Evolutionary conservation across 1,140 invertebrate genomes (phyloP).

Genomic region (Glossosoma conforme): DNA sequence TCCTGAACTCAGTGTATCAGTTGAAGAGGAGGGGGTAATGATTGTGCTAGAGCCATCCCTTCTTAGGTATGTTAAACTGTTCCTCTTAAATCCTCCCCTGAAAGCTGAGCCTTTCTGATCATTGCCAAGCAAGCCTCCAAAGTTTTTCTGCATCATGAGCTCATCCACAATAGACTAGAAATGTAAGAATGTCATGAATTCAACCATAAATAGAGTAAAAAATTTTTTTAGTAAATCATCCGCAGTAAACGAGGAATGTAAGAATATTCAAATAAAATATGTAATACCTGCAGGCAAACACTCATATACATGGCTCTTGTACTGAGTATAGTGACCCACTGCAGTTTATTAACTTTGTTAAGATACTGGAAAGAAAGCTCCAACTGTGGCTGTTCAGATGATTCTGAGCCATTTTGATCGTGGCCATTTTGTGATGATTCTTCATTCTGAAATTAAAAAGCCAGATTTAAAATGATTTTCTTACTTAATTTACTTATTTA

Average conservation of each 20-base stretch:
- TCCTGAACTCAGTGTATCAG: slow-evolving; percentile 45
- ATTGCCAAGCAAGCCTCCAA: slow-evolving; percentile 43
- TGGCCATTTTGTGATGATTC: slow-evolving; percentile 26
- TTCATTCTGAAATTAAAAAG: slow-evolving; percentile 28
- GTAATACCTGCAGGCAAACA: slow-evolving; percentile 73
- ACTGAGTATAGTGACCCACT: slow-evolving; percentile 88
- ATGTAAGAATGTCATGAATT: slow-evolving; percentile 4
- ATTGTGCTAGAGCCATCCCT: slow-evolving; percentile 52
- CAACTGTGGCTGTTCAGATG: slow-evolving; percentile 38
- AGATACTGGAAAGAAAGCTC: slow-evolving; percentile 96
- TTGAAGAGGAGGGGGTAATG: slow-evolving; percentile 50
- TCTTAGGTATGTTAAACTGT: slow-evolving; percentile 47
- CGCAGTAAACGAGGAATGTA: no score
- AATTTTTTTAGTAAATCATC: background rate
- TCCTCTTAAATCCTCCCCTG: slow-evolving; percentile 35
- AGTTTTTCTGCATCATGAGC: slow-evolving; percentile 71
- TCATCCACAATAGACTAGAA: slow-evolving; percentile 84
- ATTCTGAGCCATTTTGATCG: slow-evolving; percentile 12
- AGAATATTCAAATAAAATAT: background rate
- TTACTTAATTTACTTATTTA: no score
- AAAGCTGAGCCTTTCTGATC: slow-evolving; percentile 20
- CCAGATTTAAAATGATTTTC: no score
- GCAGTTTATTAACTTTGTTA: slow-evolving; percentile 83
- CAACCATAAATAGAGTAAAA: background rate
- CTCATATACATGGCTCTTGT: slow-evolving; percentile 93